A percentile compares a stretch with the other conserved stretches of the same genome.
phyloP scores from a whole-genome alignment of 2,888 invertebrate species.

The Diarsia rubi region DNA sequence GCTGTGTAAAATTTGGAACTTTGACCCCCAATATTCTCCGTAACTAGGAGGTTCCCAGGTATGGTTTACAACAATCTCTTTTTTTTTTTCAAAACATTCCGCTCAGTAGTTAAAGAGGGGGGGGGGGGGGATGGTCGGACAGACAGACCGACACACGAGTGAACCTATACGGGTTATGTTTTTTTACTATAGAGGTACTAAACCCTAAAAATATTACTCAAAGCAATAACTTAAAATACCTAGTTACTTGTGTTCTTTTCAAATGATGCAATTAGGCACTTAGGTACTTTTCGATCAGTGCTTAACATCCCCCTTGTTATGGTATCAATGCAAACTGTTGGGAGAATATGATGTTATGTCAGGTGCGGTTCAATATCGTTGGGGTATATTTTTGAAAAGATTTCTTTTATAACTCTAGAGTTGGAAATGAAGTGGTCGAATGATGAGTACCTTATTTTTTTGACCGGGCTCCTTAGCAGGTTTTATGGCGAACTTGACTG shows the following conservation, averaged over 20 bases:
- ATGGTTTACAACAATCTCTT: too few relatives aligned
- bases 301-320: constrained; percentile 22
- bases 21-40: too few relatives aligned
- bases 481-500: too few relatives aligned
- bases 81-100: too few relatives aligned
- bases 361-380: constrained; percentile 15
- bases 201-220: neutral
- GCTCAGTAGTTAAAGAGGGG: too few relatives aligned
- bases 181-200: too few relatives aligned
- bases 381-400: neutral
- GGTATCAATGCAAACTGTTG: constrained; percentile 20
- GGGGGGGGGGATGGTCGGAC: too few relatives aligned
- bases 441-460: constrained; percentile 1
- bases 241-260: neutral
- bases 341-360: constrained; percentile 26
- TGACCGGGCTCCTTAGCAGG: neutral
- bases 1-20: too few relatives aligned
- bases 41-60: too few relatives aligned
- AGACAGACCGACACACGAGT: too few relatives aligned
- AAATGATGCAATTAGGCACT: neutral
- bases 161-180: too few relatives aligned
- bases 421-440: neutral
- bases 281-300: neutral
- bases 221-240: neutral
- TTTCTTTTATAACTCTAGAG: neutral